A percentile compares a stretch with the other conserved stretches of the same genome.
These are phyloP conservation scores for Philotrypesis tridentata DNA, from an alignment of 1,140 invertebrate species.

Conservation along the genomic window DNA sequence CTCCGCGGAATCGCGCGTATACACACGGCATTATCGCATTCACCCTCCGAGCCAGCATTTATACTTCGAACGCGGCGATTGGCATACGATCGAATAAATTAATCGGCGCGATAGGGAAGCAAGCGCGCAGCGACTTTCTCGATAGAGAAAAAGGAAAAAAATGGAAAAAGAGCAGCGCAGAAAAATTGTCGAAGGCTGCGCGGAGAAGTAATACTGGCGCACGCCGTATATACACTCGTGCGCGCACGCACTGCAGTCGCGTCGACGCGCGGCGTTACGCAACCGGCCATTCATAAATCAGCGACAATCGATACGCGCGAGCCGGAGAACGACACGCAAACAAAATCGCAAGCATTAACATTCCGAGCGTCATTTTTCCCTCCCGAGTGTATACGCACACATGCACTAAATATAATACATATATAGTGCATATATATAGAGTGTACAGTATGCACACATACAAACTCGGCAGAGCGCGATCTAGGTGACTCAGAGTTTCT, in stretches of 20 bases:
- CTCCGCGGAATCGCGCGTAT: too few species aligned
- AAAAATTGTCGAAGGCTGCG: not conserved
- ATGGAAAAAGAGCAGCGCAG: not conserved
- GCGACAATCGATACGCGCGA: constrained; percentile 25
- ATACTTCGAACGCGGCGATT: not conserved
- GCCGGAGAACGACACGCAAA: not conserved
- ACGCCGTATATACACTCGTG: not conserved
- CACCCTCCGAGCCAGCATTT: not conserved
- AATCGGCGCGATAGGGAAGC: constrained; percentile 7
- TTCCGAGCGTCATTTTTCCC: not conserved
- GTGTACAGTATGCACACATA: too few species aligned
- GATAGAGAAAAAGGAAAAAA: not conserved
- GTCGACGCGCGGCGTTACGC: constrained; percentile 7
- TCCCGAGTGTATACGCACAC: not conserved
- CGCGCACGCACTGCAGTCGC: not conserved
- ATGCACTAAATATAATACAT: too few species aligned
- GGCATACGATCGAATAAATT: constrained; percentile 43
- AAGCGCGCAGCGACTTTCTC: too few species aligned
- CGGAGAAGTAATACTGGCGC: too few species aligned
- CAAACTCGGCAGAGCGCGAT: not conserved
- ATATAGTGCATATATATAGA: too few species aligned
- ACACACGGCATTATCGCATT: too few species aligned
- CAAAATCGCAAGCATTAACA: constrained; percentile 32
- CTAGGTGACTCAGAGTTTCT: not conserved
- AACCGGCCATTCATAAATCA: constrained; percentile 33